Conservation (phyloP, 1,140 invertebrate species). For the Eurosta solidaginis region DNA sequence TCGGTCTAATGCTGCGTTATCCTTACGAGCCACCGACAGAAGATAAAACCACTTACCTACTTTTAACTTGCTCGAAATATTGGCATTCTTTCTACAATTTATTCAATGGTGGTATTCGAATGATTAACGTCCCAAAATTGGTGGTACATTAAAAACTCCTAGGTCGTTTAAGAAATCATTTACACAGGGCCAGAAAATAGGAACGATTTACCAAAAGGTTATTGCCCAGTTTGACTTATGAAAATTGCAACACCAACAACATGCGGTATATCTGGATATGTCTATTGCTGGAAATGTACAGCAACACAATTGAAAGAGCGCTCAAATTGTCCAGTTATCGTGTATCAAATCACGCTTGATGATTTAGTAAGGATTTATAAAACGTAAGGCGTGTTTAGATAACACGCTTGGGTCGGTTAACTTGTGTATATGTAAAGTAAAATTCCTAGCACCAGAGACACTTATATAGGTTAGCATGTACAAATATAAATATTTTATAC, state of each 20-base stretch:
- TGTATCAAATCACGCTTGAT: conserved; percentile 49
- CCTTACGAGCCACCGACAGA: conserved; percentile 47
- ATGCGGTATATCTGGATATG: conserved; percentile 54
- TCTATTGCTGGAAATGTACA: conserved; percentile 58
- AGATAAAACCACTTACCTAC: conserved; percentile 49
- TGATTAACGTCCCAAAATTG: conserved; percentile 49
- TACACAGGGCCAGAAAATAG: conserved; percentile 30
- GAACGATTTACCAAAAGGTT: conserved; percentile 38
- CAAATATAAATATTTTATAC: no score
- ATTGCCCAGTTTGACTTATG: conserved; percentile 51
- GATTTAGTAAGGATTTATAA: conserved; percentile 56
- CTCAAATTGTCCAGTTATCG: conserved; percentile 48
- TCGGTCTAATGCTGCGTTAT: conserved; percentile 47
- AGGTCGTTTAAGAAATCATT: conserved; percentile 33
- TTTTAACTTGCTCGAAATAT: conserved; percentile 50
- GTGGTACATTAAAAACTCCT: conserved; percentile 47
- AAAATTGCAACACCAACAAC: conserved; percentile 49
- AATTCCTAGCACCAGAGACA: no score
- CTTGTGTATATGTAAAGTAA: no score
- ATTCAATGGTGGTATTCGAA: conserved; percentile 58
- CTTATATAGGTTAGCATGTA: no score
- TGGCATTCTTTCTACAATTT: conserved; percentile 57
- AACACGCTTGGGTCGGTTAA: no score
- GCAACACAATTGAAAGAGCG: conserved; percentile 46
- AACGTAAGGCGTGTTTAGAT: no score